Percentiles rank a stretch among this genome's conserved stretches.
Conservation (phyloP, 2,888 invertebrate genomes). For the Seladonia tumulorum region DNA sequence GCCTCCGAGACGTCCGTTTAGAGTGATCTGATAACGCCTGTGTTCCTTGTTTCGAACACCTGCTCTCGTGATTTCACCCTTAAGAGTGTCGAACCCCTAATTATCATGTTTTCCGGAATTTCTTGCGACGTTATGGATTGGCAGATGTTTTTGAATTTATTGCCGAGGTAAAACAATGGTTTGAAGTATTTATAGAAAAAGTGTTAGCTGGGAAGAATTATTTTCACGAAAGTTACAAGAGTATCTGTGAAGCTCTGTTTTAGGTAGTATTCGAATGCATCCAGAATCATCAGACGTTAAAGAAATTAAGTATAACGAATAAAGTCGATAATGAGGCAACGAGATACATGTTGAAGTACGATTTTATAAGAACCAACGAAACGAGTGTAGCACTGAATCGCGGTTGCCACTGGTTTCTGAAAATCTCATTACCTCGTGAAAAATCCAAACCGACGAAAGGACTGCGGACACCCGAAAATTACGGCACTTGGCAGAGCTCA, state of each 20-base stretch:
- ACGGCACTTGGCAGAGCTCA: background rate
- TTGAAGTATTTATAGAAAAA: background rate
- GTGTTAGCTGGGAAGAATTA: background rate
- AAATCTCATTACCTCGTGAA: background rate
- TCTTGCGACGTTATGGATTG: background rate
- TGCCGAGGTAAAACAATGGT: background rate
- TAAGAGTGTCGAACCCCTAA: background rate
- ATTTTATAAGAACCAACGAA: background rate
- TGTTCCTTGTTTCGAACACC: background rate
- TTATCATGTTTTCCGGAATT: background rate
- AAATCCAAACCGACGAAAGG: background rate
- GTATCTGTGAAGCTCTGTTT: background rate
- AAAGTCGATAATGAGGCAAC: too few relatives aligned
- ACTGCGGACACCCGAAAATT: background rate
- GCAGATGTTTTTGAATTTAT: background rate
- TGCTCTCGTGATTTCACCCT: background rate
- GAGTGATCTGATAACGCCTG: background rate
- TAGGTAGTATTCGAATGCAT: too few relatives aligned
- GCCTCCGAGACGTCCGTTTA: background rate
- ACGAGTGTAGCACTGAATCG: background rate
- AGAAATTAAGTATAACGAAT: too few relatives aligned
- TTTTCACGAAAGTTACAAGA: background rate
- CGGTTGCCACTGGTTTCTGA: background rate
- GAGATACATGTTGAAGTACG: too few relatives aligned
- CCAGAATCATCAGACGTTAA: too few relatives aligned